phyloP scores from a whole-genome alignment of 2,113 vertebrate species.

The Pollachius pollachius region DNA sequence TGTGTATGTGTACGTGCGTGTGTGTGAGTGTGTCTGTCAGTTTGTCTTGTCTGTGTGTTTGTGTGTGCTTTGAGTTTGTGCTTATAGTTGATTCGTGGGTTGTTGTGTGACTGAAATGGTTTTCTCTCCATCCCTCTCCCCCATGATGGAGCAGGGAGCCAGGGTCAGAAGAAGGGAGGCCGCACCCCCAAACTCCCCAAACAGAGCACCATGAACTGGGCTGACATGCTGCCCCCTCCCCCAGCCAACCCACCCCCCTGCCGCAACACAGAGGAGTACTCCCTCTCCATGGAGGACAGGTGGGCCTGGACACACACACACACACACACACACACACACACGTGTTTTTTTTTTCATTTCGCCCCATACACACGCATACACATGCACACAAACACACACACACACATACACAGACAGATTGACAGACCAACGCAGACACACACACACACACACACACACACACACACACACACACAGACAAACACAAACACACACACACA shows the following conservation, averaged over 20 bases:
- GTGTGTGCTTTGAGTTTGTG: slow-evolving; percentile 14
- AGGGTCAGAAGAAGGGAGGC: slow-evolving; percentile 93
- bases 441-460: slow-evolving; percentile 14
- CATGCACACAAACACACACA: no score
- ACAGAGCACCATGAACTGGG: slow-evolving; percentile 95
- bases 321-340: no score
- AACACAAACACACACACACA: no score
- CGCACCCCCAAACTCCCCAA: slow-evolving; percentile 90
- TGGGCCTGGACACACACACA: slow-evolving; percentile 53
- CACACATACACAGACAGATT: no score
- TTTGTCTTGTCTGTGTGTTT: slow-evolving; percentile 14
- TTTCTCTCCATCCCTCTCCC: slow-evolving; percentile 14
- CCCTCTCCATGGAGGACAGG: slow-evolving; percentile 86
- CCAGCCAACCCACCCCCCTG: slow-evolving; percentile 91
- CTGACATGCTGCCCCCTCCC: slow-evolving; percentile 92
- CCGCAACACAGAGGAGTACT: slow-evolving; percentile 86
- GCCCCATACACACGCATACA: no score
- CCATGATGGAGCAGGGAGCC: slow-evolving; percentile 80
- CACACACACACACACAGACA: not conserved
- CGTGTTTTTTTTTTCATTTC: no score
- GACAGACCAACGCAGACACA: no score
- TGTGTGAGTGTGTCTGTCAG: not conserved
- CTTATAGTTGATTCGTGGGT: not conserved
- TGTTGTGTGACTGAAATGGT: slow-evolving; percentile 39
- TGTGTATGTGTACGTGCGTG: slow-evolving; percentile 13